Evolutionary conservation across 2,113 vertebrate genomes (phyloP), one percentile per base, ranked within the genome.

Genomic region (Origma solitaria): DNA sequence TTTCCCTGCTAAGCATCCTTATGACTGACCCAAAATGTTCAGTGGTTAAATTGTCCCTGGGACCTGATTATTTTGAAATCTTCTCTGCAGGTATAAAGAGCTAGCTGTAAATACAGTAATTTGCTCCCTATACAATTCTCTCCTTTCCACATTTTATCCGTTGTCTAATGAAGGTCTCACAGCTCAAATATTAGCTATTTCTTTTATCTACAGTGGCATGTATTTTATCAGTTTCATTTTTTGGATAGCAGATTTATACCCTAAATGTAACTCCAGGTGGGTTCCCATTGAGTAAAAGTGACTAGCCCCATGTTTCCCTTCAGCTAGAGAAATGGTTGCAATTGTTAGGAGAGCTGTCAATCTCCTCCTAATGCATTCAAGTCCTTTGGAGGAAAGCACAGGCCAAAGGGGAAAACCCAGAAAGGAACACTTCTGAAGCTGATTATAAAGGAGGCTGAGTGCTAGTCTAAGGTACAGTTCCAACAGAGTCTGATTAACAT

Each of bases 401-500:
- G 45, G 77, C 91, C 94, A 95, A 96, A 89, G 31, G 77, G 64
- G 75, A 97, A 94, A 95, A 77, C 61, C 40, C 80, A 72, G 28
- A 88, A 44, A 76, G 27, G 69, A 91, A 88, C 90, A 66, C 56
- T 94, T 95, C 89, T 93, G 90, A 97, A 86, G 51, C 53, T 81
- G 87, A 82, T 91, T 81, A 86, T 66, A 86, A 50, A 85, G 64
- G 79, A 95, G 53, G 33, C 35, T 90, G 92, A 96, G 64, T 80
- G 47, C 27, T 90, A 87, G 71, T 92, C 93, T 94, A 91, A 96
- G 64, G 70, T 85, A 89, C 50, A 90, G 79, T 94, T 98, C 87
- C 90, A 95, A 68, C 76, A 82, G 56, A 83, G 61, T 86, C 83
- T 38, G 78, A 97, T 96, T 97, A 97, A 94, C 58, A 91, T 50